These are phyloP conservation scores for Pantherophis vulpinus DNA, from an alignment of 2,797 vertebrate genomes.

Conservation along the genomic window DNA sequence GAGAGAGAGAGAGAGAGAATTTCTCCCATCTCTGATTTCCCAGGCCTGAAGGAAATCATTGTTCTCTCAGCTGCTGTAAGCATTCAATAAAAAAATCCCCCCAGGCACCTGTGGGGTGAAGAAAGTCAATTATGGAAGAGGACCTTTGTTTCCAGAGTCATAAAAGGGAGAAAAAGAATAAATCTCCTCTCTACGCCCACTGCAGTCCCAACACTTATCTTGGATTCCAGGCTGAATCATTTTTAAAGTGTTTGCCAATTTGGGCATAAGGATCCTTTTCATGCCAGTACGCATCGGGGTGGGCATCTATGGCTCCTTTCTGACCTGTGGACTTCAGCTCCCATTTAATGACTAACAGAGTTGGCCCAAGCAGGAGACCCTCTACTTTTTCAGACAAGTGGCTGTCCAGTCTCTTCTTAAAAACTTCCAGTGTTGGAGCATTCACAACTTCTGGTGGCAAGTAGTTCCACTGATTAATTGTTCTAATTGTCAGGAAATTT, in stretches of 20 bases:
- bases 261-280: neutral
- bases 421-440: neutral
- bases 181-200: neutral
- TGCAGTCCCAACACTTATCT: neutral
- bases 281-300: neutral
- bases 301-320: neutral
- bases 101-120: neutral
- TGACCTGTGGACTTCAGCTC: neutral
- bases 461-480: neutral
- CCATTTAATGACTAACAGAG: neutral
- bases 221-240: neutral
- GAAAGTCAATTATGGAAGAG: neutral
- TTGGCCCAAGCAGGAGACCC: too few species aligned
- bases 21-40: neutral
- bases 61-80: neutral
- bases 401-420: accelerated
- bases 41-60: neutral
- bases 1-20: too few species aligned
- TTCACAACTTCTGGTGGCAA: neutral
- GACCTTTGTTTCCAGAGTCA: neutral
- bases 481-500: accelerated
- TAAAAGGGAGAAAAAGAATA: neutral
- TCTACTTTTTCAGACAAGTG: neutral
- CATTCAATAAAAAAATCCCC: neutral
- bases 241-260: neutral